Base-by-base conservation (phyloP, 2,888 invertebrate genomes). In the Apeira syringaria region DNA sequence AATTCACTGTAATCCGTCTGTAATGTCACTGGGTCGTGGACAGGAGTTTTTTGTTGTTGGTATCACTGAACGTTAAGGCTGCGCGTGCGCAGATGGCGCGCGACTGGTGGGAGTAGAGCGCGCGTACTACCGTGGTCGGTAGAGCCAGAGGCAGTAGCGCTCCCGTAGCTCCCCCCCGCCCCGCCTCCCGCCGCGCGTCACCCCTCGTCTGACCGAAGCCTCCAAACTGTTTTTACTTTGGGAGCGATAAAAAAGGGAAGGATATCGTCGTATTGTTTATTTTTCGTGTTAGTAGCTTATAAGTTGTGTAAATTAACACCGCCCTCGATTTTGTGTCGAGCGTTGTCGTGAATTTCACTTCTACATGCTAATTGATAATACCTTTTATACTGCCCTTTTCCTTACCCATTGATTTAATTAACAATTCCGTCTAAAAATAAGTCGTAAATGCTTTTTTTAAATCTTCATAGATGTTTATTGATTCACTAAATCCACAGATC, bases 201-300 rank as follows among this genome's bases (percentile, higher is more conserved):
- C 60, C 47, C 49, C 48, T 25, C 43, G 56, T 53, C 53, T 58
- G 59, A 54, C 68, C 71, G 68, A 78, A 83, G 84, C 85, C 85
- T 80, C 72, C 74, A 73, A 68, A 71, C 67, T 59, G 77, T 83
- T 84, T 79, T 83, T 81, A 79, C 80, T 84, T 82, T 75, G 68
- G 67, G 61, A 75, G 73, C 77, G 76, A 83, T 83, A 87, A 88
- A 87, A 85, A 88, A 85, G 79, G 85, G 80, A 80, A 79, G 75
- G 80, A 86, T 87, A 84, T 82, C 75, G 67, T 65, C 64, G 70
- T 59, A 74, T 87, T 88, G 85, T 87, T 88, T 86, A 85, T 87
- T 87, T 87, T 85, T 83, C 77, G 65, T 84, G 83, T 88, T 88
- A 86, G 85, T 82, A 83, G 86, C 82, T 70, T 80, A 83, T 83